Evolutionary conservation across 1,140 invertebrate genomes (phyloP).

Genomic region (Macrobrachium nipponense): DNA sequence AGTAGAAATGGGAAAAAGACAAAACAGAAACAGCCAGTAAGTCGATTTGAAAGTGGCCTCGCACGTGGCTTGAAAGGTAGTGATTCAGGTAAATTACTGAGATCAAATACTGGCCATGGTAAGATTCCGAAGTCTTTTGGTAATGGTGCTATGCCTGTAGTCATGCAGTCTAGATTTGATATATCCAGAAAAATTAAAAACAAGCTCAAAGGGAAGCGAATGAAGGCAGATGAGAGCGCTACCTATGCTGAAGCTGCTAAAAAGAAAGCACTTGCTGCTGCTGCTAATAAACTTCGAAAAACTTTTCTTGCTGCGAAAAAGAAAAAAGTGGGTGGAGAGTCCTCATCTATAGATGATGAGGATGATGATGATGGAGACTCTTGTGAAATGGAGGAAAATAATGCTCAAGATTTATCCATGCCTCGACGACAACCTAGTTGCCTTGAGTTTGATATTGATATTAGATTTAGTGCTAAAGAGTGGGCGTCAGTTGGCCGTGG

Average conservation of each 20-base stretch:
- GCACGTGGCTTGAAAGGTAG: slow-evolving; percentile 25
- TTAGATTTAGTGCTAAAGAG: slow-evolving; percentile 57
- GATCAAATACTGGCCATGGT: too few species aligned
- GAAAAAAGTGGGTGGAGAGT: slow-evolving; percentile 34
- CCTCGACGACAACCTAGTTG: slow-evolving; percentile 49
- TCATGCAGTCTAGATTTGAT: slow-evolving; percentile 13
- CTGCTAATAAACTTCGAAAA: slow-evolving; percentile 57
- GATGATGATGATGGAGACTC: slow-evolving; percentile 16
- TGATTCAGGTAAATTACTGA: slow-evolving; percentile 28
- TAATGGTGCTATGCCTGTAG: too few species aligned
- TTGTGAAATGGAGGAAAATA: slow-evolving; percentile 28
- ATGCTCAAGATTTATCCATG: slow-evolving; percentile 54
- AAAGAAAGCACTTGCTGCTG: slow-evolving; percentile 62
- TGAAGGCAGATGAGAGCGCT: slow-evolving; percentile 28
- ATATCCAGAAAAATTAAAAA: slow-evolving; percentile 29
- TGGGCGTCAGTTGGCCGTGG: slow-evolving; percentile 58
- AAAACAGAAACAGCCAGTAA: slow-evolving; percentile 11
- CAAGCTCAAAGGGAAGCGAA: slow-evolving; percentile 46
- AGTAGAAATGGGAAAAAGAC: slow-evolving; percentile 41
- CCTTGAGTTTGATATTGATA: slow-evolving; percentile 59
- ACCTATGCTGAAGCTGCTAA: slow-evolving; percentile 57
- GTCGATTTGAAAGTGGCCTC: slow-evolving; percentile 9
- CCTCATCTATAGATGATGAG: slow-evolving; percentile 20
- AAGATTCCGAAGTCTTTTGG: too few species aligned
- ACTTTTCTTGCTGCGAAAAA: slow-evolving; percentile 63